phyloP scores from a whole-genome alignment of 2,113 vertebrate genomes.

The Oreamnos americanus region DNA sequence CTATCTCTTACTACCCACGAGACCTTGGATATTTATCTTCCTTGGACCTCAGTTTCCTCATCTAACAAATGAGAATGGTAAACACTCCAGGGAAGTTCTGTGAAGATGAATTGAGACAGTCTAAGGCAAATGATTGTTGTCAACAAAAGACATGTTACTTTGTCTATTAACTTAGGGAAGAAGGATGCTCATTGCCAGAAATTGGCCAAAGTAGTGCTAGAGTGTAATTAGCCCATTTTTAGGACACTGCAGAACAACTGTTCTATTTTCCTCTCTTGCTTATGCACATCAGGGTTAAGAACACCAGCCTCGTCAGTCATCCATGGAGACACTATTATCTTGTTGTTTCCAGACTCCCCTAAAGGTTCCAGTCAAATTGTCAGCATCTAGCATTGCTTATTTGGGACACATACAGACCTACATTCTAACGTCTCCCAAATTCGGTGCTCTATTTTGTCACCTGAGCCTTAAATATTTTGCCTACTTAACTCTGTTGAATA shows the following conservation, averaged over 20 bases:
- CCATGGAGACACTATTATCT: background rate
- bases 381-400: background rate
- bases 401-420: background rate
- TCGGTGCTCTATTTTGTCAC: background rate
- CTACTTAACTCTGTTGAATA: background rate
- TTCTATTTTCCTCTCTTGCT: background rate
- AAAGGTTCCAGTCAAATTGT: background rate
- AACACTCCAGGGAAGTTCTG: background rate
- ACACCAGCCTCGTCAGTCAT: background rate
- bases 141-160: background rate
- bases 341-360: background rate
- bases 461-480: background rate
- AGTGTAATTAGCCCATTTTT: background rate
- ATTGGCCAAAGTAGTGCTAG: background rate
- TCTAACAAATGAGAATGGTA: background rate
- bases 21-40: background rate
- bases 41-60: background rate
- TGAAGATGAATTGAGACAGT: background rate
- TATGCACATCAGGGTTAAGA: background rate
- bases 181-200: background rate
- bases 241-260: rapidly evolving
- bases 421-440: background rate
- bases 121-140: background rate
- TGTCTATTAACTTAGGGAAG: background rate
- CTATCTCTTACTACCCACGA: background rate